phyloP scores from a whole-genome alignment of 2,888 invertebrate genomes.

The Pomacea canaliculata region DNA sequence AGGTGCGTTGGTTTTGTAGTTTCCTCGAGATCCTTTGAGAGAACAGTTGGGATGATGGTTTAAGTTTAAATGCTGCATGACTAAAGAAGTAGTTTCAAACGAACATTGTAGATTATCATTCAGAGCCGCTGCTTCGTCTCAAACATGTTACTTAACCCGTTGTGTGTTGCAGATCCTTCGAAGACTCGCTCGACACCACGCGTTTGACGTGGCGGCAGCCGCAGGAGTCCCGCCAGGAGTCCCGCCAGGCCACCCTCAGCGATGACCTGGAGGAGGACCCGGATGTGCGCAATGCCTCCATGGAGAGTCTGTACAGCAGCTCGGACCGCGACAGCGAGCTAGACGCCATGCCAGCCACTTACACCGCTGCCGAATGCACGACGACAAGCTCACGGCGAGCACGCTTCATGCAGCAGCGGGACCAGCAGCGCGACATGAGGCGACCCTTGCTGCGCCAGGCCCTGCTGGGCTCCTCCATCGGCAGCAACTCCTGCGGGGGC shows the following conservation, averaged over 20 bases:
- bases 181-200: conserved; percentile 34
- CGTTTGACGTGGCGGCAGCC: conserved; percentile 32
- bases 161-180: conserved; percentile 26
- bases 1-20: too few species aligned
- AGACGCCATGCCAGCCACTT: conserved; percentile 28
- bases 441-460: conserved; percentile 22
- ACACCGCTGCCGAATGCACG: neutral
- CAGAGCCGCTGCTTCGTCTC: too few species aligned
- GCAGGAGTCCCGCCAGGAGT: conserved; percentile 11
- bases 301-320: conserved; percentile 40
- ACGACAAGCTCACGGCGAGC: conserved; percentile 6
- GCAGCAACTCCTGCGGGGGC: neutral
- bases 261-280: conserved; percentile 35
- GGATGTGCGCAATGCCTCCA: conserved; percentile 36
- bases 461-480: conserved; percentile 19
- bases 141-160: too few species aligned
- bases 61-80: too few species aligned
- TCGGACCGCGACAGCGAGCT: conserved; percentile 39
- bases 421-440: conserved; percentile 10
- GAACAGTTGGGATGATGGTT: too few species aligned
- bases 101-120: too few species aligned
- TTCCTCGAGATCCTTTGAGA: too few species aligned
- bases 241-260: conserved; percentile 36
- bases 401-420: conserved; percentile 5
- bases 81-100: too few species aligned